Evolutionary conservation across 2,888 invertebrate species (phyloP).

Genomic region (Calliscelio sp.): DNA sequence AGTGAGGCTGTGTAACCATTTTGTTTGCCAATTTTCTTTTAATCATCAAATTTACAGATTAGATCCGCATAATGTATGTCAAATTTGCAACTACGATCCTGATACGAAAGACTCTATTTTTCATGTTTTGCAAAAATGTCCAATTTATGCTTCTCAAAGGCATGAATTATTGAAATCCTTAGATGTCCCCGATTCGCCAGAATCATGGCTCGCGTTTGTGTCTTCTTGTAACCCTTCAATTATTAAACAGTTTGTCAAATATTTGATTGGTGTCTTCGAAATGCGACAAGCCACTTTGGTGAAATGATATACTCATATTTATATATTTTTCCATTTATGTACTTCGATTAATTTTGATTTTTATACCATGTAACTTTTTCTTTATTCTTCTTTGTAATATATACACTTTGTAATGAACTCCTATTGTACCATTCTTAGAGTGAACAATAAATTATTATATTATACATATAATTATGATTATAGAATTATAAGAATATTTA

Average conservation of each 20-base stretch:
- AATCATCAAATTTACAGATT: neutral
- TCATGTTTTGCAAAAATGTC: neutral
- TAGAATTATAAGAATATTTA: too few relatives aligned
- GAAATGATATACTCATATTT: too few relatives aligned
- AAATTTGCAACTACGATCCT: neutral
- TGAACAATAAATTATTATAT: too few relatives aligned
- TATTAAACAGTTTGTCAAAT: neutral
- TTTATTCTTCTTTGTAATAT: too few relatives aligned
- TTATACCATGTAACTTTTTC: too few relatives aligned
- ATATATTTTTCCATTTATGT: too few relatives aligned
- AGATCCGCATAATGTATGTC: neutral
- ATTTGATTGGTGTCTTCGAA: neutral
- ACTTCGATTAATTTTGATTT: too few relatives aligned
- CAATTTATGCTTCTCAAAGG: neutral
- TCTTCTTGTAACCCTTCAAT: neutral
- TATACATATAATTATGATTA: too few relatives aligned
- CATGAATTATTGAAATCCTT: neutral
- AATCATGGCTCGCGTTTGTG: neutral
- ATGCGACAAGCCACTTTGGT: neutral
- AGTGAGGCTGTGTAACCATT: neutral
- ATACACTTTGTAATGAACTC: too few relatives aligned
- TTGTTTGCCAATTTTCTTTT: neutral
- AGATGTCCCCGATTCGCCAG: neutral
- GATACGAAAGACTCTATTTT: neutral
- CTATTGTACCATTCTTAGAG: too few relatives aligned